Evolutionary conservation across 2,113 vertebrate genomes (phyloP), one percentile per base, ranked within the genome.

Genomic region (Neoarius graeffei): DNA sequence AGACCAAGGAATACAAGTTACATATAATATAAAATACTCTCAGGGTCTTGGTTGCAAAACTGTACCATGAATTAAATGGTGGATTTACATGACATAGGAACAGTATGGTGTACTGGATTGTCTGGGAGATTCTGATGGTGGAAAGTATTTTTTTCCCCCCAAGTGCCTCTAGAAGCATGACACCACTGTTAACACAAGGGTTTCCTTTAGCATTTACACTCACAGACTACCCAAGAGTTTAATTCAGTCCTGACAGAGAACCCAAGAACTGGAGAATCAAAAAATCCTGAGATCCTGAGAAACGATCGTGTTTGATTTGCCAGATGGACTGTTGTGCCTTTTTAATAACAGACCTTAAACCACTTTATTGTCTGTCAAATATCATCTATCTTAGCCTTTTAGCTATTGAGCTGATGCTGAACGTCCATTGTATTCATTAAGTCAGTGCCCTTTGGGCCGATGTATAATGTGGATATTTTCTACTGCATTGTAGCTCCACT

Each of bases 371-470:
- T 48, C 30, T 27, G 23, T 50, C 71, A 62, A 48, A 54, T 86
- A 52, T 79, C 42, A 79, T 79, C 85, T 84, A 6, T 71, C 13
- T 50, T 30, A 62, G 14, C 25, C 59, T 54, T 54, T 86, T 54
- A 74, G 59, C 74, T 86, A 27, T 20, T 64, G 59, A 79, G 73
- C 25, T 66, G 23, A 86, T 81, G 60, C 17, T 35, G 48, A 80
- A 4, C 81, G 60, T 81, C 85, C 60, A 54, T 67, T 80, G 80
- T 81, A 77, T 81, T 86, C 60, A 86, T 81, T 67, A 66, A 81
- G 74, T 35, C 27, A 1, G 27, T 48, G 50, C 48, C 27, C 60
- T 86, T 86, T 86, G 76, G 62, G 74, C 56, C 13, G n/a, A 67
- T 54, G 60, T 27, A 81, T 67, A 86, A 86, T 60, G 85, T 64